Base-by-base conservation (phyloP, 1,140 invertebrate species). In the Trichogramma pretiosum region DNA sequence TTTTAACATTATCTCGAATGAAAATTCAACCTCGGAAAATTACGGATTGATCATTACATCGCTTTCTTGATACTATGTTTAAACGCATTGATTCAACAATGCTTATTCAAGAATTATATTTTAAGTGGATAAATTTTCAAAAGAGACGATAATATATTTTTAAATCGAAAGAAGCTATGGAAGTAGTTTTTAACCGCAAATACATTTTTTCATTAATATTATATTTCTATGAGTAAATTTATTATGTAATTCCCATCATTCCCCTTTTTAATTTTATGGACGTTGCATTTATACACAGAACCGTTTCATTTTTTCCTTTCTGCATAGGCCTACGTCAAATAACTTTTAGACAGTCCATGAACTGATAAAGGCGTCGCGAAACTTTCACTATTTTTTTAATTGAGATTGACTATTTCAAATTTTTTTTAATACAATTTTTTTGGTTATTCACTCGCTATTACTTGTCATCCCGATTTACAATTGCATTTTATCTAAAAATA, bases 171-270 rank as follows among this genome's bases (percentile, higher is more conserved):
- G 34, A 49, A 48, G 42, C 42, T 26, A 26, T 48, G 35, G 46
- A 49, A 53, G 34, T 45, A 53, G 36, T 48, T 33, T 24, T 48
- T 48, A 53, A 43, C 47, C 39, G 43, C 52, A 28, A 46, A 40
- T 53, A 46, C 26, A 49, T 53, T 48, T 35, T 41, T 49, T 49
- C 32, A 16, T 18, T 51, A 46, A 46, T 61, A 52, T 54, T 55
- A 57, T 55, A 35, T 49, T 61, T 59, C 46, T 54, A 53, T 51
- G 53, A 59, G 44, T 46, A 42, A 22, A 37, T 49, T 49, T 53
- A n/a, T n/a, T n/a, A n/a, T n/a, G n/a, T n/a, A n/a, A n/a, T 35
- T 19, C 21, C 28, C 41, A 33, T 43, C 10, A 35, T 44, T 38
- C 41, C 19, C n/a, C 45, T 39, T 50, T 50, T 49, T 53, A 55